Conservation (phyloP, 1,140 invertebrate genomes). For the Drosophila oshimai region DNA sequence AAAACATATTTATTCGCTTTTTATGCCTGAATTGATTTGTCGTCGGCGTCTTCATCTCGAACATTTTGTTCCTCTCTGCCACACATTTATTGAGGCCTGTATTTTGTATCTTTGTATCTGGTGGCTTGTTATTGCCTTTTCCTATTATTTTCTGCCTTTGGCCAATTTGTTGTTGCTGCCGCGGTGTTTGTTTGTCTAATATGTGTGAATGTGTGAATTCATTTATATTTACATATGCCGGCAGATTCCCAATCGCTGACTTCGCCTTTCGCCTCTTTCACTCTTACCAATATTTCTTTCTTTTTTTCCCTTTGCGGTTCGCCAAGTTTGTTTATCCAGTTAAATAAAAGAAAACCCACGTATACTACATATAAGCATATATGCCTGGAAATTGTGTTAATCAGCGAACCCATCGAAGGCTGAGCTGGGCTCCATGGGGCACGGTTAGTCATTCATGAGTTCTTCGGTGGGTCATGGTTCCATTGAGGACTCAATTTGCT, state of each 20-base stretch:
- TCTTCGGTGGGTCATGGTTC: not conserved
- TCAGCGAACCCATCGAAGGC: slow-evolving; percentile 35
- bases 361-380: slow-evolving; percentile 11
- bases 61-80: slow-evolving; percentile 47
- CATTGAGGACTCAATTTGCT: slow-evolving; percentile 3
- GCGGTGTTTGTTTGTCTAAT: slow-evolving; percentile 41
- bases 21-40: slow-evolving; percentile 81
- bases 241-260: slow-evolving; percentile 63
- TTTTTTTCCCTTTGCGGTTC: slow-evolving; percentile 47
- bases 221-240: slow-evolving; percentile 64
- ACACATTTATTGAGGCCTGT: slow-evolving; percentile 64
- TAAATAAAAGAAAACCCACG: slow-evolving; percentile 48
- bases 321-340: slow-evolving; percentile 69
- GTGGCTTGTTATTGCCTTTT: slow-evolving; percentile 44
- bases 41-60: slow-evolving; percentile 67
- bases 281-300: not conserved
- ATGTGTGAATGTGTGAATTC: slow-evolving; percentile 69
- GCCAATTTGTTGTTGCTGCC: slow-evolving; percentile 44
- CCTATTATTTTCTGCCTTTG: slow-evolving; percentile 35
- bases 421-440: not conserved
- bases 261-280: slow-evolving; percentile 20
- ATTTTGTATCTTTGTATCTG: slow-evolving; percentile 40
- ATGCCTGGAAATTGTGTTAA: slow-evolving; percentile 62
- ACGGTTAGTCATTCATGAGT: slow-evolving; percentile 60
- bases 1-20: slow-evolving; percentile 81